Evolutionary conservation across 2,888 invertebrate genomes (phyloP).

Genomic region (Pyrgus malvae): DNA sequence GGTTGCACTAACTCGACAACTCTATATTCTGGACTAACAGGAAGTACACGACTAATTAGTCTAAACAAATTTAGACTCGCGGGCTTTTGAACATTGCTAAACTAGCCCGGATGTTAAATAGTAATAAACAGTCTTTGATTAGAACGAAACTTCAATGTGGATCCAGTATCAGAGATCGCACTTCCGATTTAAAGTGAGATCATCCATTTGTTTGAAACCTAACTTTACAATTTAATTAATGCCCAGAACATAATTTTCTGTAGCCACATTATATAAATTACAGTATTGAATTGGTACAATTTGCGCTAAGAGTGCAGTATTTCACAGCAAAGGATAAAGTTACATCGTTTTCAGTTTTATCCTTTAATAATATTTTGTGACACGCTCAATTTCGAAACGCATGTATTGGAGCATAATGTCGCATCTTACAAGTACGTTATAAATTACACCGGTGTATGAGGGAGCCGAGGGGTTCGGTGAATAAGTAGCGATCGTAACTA

Average conservation of each 20-base stretch:
- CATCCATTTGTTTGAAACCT: not conserved
- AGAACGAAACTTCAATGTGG: too few relatives aligned
- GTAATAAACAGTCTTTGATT: too few relatives aligned
- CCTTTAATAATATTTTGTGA: not conserved
- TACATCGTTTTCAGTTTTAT: not conserved
- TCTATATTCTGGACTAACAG: constrained; percentile 1
- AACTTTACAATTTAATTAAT: constrained; percentile 1
- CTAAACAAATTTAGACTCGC: constrained; percentile 1
- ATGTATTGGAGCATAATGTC: not conserved
- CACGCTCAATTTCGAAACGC: not conserved
- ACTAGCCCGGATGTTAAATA: too few relatives aligned
- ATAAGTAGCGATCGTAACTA: constrained; percentile 24
- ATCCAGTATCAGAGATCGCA: not conserved
- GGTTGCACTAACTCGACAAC: constrained; percentile 9
- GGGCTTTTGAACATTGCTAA: not conserved
- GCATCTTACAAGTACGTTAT: constrained; percentile 18
- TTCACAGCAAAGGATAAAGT: not conserved
- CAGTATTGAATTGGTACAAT: constrained; percentile 3
- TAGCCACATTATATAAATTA: not conserved
- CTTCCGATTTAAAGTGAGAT: not conserved
- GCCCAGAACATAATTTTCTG: constrained; percentile 1
- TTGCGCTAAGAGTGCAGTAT: constrained; percentile 6
- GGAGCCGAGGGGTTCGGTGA: constrained; percentile 19
- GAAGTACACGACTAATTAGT: not conserved
- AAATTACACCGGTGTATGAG: constrained; percentile 15